Percentiles rank a stretch among this genome's conserved stretches.
phyloP scores from a whole-genome alignment of 2,797 vertebrate species.

The Corythornis leucogaster region DNA sequence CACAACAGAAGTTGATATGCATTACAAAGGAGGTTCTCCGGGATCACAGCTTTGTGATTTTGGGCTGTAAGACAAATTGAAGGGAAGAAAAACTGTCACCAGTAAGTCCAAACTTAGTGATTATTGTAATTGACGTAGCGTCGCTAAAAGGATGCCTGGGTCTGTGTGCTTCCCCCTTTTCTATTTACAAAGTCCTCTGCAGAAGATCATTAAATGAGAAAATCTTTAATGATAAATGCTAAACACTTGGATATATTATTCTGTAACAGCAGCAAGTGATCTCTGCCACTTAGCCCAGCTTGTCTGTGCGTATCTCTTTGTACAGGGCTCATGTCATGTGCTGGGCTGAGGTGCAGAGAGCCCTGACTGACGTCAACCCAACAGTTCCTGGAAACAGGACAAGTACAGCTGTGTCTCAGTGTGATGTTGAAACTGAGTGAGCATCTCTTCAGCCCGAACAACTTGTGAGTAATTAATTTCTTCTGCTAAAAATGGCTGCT shows the following conservation, averaged over 20 bases:
- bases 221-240: background rate
- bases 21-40: slow-evolving; percentile 83
- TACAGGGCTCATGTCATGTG: background rate
- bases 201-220: background rate
- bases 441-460: background rate
- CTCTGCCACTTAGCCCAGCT: background rate
- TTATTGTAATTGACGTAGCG: background rate
- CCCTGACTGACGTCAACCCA: background rate
- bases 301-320: background rate
- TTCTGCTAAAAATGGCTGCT: background rate
- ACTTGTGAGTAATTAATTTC: background rate
- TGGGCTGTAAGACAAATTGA: slow-evolving; percentile 45
- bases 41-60: slow-evolving; percentile 60
- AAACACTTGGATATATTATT: background rate
- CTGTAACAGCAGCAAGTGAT: background rate
- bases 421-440: slow-evolving; percentile 36
- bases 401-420: slow-evolving; percentile 6
- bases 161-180: background rate
- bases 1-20: slow-evolving; percentile 84
- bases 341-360: background rate
- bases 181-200: background rate
- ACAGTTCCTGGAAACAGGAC: slow-evolving; percentile 39
- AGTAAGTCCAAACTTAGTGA: slow-evolving; percentile 39
- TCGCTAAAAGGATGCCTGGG: background rate
- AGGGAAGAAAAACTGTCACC: slow-evolving; percentile 46